Evolutionary conservation across 2,797 vertebrate genomes (phyloP).

Genomic region (Rousettus madagascariensis): DNA sequence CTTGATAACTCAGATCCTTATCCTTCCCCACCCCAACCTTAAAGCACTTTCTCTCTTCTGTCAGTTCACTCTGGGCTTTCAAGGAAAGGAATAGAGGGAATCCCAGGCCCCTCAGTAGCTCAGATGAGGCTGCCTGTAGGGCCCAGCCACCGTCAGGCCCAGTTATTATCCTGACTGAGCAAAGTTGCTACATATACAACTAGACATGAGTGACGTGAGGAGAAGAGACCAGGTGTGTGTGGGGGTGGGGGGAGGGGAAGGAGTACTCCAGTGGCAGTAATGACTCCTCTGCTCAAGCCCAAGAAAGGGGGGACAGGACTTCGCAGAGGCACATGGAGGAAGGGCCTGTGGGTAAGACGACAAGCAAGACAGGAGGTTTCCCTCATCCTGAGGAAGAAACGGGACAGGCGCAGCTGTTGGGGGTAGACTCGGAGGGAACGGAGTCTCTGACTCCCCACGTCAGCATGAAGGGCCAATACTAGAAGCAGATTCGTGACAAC

Average conservation of each 20-base stretch:
- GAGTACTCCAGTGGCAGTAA: background rate
- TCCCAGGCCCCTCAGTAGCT: background rate
- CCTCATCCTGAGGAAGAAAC: background rate
- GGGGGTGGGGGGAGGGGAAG: no score
- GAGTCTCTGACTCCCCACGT: background rate
- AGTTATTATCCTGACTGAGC: background rate
- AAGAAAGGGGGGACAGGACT: background rate
- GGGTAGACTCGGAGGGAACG: no score
- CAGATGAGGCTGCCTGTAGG: background rate
- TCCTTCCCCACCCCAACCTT: background rate
- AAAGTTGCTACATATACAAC: background rate
- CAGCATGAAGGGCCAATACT: background rate
- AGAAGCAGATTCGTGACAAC: background rate
- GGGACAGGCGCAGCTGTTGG: background rate
- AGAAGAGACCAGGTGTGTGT: background rate
- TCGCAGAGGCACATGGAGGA: background rate
- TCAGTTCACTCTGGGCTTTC: background rate
- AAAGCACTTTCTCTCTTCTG: background rate
- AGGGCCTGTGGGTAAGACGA: background rate
- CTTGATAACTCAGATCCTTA: background rate
- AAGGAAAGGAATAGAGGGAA: background rate
- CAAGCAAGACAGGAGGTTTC: background rate
- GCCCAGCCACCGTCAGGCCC: background rate
- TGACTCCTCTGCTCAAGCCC: background rate
- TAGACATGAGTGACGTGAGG: background rate